Evolutionary conservation across 2,113 vertebrate genomes (phyloP).

Genomic region (Podarcis raffonei): DNA sequence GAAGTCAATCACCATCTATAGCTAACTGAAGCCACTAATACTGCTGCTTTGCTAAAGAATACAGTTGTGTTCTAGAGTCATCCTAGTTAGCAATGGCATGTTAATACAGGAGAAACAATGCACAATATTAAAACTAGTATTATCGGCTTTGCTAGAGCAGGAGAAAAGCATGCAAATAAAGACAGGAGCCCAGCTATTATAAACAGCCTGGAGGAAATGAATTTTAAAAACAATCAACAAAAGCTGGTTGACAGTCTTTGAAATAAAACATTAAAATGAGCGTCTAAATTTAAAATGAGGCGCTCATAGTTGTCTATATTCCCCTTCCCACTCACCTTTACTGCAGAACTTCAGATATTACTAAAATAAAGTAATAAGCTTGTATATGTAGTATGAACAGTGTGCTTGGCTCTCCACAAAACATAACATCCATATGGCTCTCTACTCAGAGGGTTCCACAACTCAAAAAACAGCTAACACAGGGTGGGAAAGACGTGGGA

Average conservation of each 20-base stretch:
- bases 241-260: not conserved
- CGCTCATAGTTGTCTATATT: not conserved
- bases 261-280: not conserved
- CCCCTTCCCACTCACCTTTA: not conserved
- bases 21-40: not conserved
- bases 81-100: not conserved
- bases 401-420: not conserved
- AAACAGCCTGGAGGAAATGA: not conserved
- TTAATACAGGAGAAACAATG: not conserved
- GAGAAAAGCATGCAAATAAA: not conserved
- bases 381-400: not conserved
- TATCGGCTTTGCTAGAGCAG: not conserved
- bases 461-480: not conserved
- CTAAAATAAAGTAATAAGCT: not conserved
- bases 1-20: not conserved
- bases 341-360: too few relatives aligned
- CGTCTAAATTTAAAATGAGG: too few relatives aligned
- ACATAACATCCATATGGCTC: not conserved
- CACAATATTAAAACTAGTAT: too few relatives aligned
- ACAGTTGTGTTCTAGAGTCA: not conserved
- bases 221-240: not conserved
- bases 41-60: slow-evolving; percentile 8
- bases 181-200: not conserved
- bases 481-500: not conserved
- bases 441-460: not conserved